Percentiles rank a stretch among this genome's conserved stretches.
phyloP scores from a whole-genome alignment of 2,888 invertebrate genomes.

The Homarus gammarus region DNA sequence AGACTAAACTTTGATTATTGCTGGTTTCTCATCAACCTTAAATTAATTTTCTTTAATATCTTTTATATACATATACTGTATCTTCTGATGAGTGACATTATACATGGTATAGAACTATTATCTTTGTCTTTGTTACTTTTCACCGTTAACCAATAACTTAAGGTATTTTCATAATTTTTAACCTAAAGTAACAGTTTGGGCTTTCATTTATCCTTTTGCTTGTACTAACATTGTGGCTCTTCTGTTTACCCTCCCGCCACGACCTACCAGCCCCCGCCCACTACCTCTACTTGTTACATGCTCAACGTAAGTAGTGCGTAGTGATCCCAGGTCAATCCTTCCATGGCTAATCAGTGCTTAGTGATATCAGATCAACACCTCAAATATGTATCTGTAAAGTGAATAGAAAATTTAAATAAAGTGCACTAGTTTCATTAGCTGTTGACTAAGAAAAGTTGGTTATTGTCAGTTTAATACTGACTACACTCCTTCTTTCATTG shows the following conservation, averaged over 20 bases:
- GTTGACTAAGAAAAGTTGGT: no score
- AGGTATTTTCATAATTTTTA: neutral
- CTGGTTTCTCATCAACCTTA: no score
- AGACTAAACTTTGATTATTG: no score
- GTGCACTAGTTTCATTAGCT: no score
- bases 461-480: no score
- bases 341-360: constrained; percentile 36
- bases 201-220: neutral
- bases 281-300: constrained; percentile 74
- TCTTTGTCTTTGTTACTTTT: no score
- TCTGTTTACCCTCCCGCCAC: constrained; percentile 26
- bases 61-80: no score
- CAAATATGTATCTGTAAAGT: neutral
- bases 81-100: no score
- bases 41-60: no score
- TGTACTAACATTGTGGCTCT: constrained; percentile 46
- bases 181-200: constrained; percentile 5
- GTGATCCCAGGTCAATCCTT: neutral
- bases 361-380: neutral
- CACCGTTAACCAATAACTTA: no score
- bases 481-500: no score
- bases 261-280: constrained; percentile 69
- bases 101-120: neutral
- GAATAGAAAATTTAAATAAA: no score
- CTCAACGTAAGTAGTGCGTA: constrained; percentile 66